These are phyloP conservation scores for Anolis apletophallus DNA, from an alignment of 2,797 vertebrate species.

Conservation along the genomic window DNA sequence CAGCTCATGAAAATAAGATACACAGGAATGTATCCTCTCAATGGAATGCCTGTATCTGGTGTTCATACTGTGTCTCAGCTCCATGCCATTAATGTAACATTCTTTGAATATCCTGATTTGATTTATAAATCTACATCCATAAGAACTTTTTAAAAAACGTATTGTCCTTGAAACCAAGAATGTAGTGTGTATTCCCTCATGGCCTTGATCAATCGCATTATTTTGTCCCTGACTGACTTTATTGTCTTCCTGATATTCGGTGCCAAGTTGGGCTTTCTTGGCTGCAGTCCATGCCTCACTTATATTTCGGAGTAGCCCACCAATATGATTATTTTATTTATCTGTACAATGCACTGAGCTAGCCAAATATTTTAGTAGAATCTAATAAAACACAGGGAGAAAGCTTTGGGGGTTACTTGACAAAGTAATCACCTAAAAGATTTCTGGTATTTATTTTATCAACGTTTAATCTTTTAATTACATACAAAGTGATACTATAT, in stretches of 20 bases:
- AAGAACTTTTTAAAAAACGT: conserved; percentile 24
- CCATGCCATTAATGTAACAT: conserved; percentile 66
- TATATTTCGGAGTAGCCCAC: background rate
- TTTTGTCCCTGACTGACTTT: conserved; percentile 50
- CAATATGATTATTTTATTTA: background rate
- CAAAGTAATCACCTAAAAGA: background rate
- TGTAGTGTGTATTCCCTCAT: conserved; percentile 30
- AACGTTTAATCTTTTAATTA: background rate
- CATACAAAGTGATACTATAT: background rate
- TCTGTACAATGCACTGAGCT: background rate
- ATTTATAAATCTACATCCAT: conserved; percentile 45
- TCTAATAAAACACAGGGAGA: background rate
- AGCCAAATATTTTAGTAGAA: background rate
- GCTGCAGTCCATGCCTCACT: background rate
- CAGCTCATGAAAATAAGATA: conserved; percentile 71
- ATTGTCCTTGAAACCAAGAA: conserved; percentile 40
- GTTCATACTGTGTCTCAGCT: conserved; percentile 62
- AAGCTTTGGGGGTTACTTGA: background rate
- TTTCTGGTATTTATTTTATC: background rate
- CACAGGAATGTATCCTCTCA: conserved; percentile 65
- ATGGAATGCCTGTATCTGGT: conserved; percentile 71
- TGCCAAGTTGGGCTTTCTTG: conserved; percentile 10
- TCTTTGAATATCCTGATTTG: conserved; percentile 63
- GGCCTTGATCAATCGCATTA: conserved; percentile 37
- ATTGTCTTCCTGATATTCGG: background rate